A percentile compares a stretch with the other conserved stretches of the same genome.
phyloP scores from a whole-genome alignment of 1,140 invertebrate species.

The Drosophila kanapiae region DNA sequence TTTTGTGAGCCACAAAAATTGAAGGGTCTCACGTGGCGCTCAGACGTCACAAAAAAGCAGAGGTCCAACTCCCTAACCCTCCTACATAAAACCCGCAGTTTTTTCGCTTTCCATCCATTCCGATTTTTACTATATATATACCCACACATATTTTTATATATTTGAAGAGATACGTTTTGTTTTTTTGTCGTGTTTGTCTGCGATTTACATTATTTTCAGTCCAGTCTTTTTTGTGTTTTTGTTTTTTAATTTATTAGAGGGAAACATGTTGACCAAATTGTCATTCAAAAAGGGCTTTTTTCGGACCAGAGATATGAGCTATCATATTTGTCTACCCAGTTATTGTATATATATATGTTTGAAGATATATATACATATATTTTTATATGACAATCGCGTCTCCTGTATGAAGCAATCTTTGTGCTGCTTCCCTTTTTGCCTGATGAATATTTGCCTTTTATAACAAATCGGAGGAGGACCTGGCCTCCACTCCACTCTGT shows the following conservation, averaged over 20 bases:
- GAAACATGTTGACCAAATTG: slow-evolving; percentile 82
- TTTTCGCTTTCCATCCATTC: slow-evolving; percentile 27
- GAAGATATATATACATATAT: slow-evolving; percentile 28
- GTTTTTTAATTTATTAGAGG: slow-evolving; percentile 83
- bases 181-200: slow-evolving; percentile 68
- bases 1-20: no score
- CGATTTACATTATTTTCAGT: slow-evolving; percentile 60
- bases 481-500: background rate
- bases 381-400: slow-evolving; percentile 24
- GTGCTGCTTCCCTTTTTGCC: slow-evolving; percentile 46
- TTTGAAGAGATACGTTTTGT: background rate
- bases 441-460: slow-evolving; percentile 81
- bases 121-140: slow-evolving; percentile 24
- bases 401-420: no score
- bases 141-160: slow-evolving; percentile 5
- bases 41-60: slow-evolving; percentile 5
- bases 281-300: slow-evolving; percentile 79
- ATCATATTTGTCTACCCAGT: slow-evolving; percentile 52
- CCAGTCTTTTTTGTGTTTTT: slow-evolving; percentile 34
- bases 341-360: slow-evolving; percentile 18
- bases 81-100: slow-evolving; percentile 2
- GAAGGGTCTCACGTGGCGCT: slow-evolving; percentile 33
- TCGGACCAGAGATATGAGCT: slow-evolving; percentile 61
- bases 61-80: background rate
- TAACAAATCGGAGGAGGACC: slow-evolving; percentile 67